phyloP scores from a whole-genome alignment of 37 sponge, comb jelly and placozoan genomes.

The Halisarca cf. caerulea region DNA sequence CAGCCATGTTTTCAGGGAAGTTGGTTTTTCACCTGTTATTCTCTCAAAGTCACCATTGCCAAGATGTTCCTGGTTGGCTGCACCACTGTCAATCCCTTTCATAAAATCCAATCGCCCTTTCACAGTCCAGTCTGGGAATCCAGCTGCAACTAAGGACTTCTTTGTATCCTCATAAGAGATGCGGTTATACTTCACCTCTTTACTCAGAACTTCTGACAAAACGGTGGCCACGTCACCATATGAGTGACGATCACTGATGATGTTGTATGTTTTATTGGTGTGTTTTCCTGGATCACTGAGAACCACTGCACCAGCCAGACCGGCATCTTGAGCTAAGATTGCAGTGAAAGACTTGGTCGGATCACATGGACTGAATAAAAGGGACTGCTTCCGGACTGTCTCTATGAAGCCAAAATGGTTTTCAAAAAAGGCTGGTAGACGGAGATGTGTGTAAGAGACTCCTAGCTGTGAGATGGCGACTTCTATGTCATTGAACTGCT shows the following conservation, averaged over 20 bases:
- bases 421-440: conserved; percentile 61
- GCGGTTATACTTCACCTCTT: conserved; percentile 34
- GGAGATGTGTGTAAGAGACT: conserved; percentile 49
- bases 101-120: conserved; percentile 39
- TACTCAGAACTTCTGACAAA: conserved; percentile 44
- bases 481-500: conserved; percentile 45
- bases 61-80: conserved; percentile 17
- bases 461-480: conserved; percentile 31
- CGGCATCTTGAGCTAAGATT: conserved; percentile 38
- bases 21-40: conserved; percentile 49
- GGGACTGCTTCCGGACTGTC: conserved; percentile 3
- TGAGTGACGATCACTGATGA: conserved; percentile 55
- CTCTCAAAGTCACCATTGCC: conserved; percentile 10
- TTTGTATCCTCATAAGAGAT: conserved; percentile 52
- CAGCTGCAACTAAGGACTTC: background rate
- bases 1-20: conserved; percentile 48
- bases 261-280: conserved; percentile 37
- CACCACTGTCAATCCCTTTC: conserved; percentile 54
- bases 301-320: conserved; percentile 50
- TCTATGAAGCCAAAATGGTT: conserved; percentile 42
- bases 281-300: conserved; percentile 35
- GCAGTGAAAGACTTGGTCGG: conserved; percentile 32
- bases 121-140: conserved; percentile 42
- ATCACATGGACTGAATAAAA: conserved; percentile 43
- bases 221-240: conserved; percentile 33